These are phyloP conservation scores for Chrysolina oricalcia DNA, from an alignment of 2,888 invertebrate species.

Conservation along the genomic window DNA sequence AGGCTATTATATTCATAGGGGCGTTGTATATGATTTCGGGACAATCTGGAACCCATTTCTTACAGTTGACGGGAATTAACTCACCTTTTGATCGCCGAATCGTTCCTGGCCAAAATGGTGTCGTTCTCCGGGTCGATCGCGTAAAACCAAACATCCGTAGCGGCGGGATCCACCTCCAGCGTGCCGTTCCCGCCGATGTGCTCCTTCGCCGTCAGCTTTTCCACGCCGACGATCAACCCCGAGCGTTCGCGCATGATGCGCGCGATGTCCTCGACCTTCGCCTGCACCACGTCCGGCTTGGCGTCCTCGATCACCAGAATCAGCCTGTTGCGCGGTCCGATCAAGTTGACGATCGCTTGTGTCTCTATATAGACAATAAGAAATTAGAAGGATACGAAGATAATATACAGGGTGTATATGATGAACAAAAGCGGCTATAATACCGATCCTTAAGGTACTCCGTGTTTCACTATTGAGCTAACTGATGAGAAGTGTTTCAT, in stretches of 20 bases:
- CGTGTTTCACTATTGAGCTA: too few species aligned
- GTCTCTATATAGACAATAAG: conserved; percentile 54
- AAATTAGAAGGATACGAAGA: too few species aligned
- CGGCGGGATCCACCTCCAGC: conserved; percentile 79
- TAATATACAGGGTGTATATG: too few species aligned
- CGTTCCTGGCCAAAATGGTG: conserved; percentile 82
- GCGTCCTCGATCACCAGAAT: conserved; percentile 85
- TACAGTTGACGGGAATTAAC: background rate
- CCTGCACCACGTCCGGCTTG: conserved; percentile 80
- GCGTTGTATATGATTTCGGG: too few species aligned
- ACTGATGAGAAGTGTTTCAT: too few species aligned
- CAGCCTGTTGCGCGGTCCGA: conserved; percentile 84
- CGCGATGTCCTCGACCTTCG: conserved; percentile 75
- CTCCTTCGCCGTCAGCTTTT: conserved; percentile 87
- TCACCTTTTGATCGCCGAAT: conserved; percentile 80
- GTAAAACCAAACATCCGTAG: conserved; percentile 92
- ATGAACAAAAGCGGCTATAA: too few species aligned
- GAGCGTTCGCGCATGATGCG: conserved; percentile 82
- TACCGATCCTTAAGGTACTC: too few species aligned
- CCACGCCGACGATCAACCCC: conserved; percentile 85
- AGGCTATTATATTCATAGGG: too few species aligned
- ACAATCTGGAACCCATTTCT: too few species aligned
- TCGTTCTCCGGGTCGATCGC: conserved; percentile 87
- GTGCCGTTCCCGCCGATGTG: conserved; percentile 84
- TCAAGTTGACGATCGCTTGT: conserved; percentile 84